Base-by-base conservation (phyloP, 2,113 vertebrate genomes). In the Protobothrops flavoviridis region DNA sequence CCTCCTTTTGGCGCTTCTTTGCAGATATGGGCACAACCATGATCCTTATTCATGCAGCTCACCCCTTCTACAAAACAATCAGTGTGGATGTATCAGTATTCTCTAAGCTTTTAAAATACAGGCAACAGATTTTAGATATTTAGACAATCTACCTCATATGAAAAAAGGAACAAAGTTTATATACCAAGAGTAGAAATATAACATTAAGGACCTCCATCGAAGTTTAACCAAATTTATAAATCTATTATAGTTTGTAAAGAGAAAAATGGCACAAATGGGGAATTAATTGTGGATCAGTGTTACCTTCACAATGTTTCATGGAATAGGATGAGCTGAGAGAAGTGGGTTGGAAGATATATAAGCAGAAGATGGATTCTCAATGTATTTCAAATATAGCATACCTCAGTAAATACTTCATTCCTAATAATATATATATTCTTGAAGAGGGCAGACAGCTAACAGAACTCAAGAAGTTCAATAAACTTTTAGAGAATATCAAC, bases 41-140 rank as follows among this genome's bases (percentile, higher is more conserved):
- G 99, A 85, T 99, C 98, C 97, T 99, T 99, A 97, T 99, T 99
- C 99, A 99, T 99, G 97, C 99, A 99, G 98, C 98, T 99, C 98
- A 99, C 98, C 93, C 99, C 99, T 98, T 99, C 99, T 99, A 98
- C 21, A 97, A 98, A 97, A 88, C 45, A 92, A 39, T 95, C 85
- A 86, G n/a, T 33, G 59, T 81, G 0, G 26, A n/a, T 93, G 90
- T 39, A 93, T 95, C 69, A 96, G 90, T 92, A 93, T 21, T 57
- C 50, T 93, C 94, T 69, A 69, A 45, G 50, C 56, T 26, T 86
- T 21, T 81, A 26, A 20, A 12, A 55, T 33, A 85, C n/a, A 86
- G 45, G 45, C 48, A 85, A 33, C 11, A 33, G 4, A 85, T 69
- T 53, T 17, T 90, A 92, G 24, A 86, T 45, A 87, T 4, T 85